Percentiles rank a stretch among this genome's conserved stretches.
Evolutionary conservation across 2,888 invertebrate genomes (phyloP).

Genomic region (Mesochorus sp.): DNA sequence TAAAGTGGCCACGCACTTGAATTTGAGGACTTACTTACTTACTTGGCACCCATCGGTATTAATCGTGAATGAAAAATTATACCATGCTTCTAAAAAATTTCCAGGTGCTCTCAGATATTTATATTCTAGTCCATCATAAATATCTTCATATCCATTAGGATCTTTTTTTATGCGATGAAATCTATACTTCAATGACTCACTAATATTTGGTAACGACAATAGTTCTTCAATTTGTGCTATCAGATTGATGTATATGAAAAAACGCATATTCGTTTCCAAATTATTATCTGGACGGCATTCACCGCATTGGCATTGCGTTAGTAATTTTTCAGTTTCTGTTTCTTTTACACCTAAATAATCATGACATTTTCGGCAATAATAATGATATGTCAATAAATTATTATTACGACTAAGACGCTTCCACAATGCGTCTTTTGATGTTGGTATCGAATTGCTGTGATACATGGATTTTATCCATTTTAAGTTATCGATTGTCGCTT

Average conservation of each 20-base stretch:
- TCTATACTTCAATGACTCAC: neutral
- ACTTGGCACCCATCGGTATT: slow-evolving; percentile 51
- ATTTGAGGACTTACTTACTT: slow-evolving; percentile 30
- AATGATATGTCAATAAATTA: neutral
- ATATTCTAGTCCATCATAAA: slow-evolving; percentile 57
- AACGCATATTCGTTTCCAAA: neutral
- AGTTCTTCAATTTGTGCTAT: neutral
- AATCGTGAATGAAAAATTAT: slow-evolving; percentile 48
- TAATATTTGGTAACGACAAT: neutral
- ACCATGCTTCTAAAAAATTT: slow-evolving; percentile 23
- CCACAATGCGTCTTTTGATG: neutral
- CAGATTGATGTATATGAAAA: neutral
- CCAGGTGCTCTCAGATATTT: slow-evolving; percentile 11
- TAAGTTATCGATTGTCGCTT: slow-evolving; percentile 7
- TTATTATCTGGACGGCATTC: neutral
- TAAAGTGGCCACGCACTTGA: slow-evolving; percentile 54
- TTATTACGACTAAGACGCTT: neutral
- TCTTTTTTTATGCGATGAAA: slow-evolving; percentile 1
- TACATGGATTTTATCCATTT: slow-evolving; percentile 14
- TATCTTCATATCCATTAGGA: slow-evolving; percentile 35
- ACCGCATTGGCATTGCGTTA: neutral
- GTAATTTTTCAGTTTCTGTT: neutral
- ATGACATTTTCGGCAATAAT: neutral
- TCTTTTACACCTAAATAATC: neutral
- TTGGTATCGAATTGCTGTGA: slow-evolving; percentile 9